Evolutionary conservation across 1,140 invertebrate species (phyloP).

Genomic region (Lepidostoma basale): DNA sequence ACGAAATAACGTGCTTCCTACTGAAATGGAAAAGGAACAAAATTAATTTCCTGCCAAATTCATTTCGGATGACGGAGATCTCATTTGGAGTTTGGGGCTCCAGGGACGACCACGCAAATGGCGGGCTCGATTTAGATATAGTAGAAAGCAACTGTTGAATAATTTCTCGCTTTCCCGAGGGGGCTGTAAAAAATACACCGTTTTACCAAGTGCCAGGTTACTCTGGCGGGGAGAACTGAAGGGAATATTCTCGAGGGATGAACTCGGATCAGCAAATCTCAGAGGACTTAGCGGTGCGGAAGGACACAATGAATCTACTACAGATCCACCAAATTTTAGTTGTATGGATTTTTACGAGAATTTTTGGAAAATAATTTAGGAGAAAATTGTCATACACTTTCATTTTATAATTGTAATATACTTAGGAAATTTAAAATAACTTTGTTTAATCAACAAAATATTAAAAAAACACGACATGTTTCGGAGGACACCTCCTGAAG

Average conservation of each 20-base stretch:
- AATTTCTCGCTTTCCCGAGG: neutral
- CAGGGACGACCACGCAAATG: no score
- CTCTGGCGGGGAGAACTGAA: neutral
- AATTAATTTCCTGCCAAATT: neutral
- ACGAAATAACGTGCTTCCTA: neutral
- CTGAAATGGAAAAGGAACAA: neutral
- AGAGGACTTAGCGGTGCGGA: neutral
- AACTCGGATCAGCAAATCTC: neutral
- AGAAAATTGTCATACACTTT: no score
- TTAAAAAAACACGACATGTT: no score
- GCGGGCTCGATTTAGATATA: neutral
- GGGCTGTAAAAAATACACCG: constrained; percentile 5
- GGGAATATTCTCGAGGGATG: neutral
- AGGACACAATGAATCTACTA: neutral
- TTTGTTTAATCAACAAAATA: no score
- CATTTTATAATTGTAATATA: no score
- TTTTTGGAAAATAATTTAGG: no score
- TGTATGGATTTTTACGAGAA: neutral
- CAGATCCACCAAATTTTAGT: neutral
- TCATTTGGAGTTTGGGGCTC: neutral
- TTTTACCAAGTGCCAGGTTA: neutral
- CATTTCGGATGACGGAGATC: neutral
- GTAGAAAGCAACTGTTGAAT: neutral
- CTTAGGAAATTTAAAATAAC: no score
- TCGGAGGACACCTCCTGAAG: no score